Evolutionary conservation across 1,140 invertebrate species (phyloP).

Genomic region (Drosophila tristis): DNA sequence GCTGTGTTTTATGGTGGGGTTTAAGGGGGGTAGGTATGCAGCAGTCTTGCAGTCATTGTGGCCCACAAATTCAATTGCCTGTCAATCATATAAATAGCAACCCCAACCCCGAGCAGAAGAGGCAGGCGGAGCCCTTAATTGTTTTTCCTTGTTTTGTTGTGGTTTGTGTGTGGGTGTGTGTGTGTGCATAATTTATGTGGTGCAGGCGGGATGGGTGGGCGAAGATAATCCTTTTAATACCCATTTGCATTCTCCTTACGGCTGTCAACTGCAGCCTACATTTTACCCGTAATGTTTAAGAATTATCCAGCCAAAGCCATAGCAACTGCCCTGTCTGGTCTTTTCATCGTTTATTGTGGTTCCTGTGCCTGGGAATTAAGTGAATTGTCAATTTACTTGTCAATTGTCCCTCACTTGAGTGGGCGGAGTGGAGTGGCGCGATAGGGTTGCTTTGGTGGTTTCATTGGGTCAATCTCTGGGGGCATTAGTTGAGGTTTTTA

Average conservation of each 20-base stretch:
- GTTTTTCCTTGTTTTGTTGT: slow-evolving; percentile 60
- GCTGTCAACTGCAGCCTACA: background rate
- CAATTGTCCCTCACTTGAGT: slow-evolving; percentile 55
- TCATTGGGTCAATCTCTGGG: slow-evolving; percentile 21
- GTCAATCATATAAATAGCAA: slow-evolving; percentile 57
- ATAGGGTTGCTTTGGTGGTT: slow-evolving; percentile 25
- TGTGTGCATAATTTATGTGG: slow-evolving; percentile 49
- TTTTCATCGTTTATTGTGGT: slow-evolving; percentile 19
- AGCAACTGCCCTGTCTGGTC: background rate
- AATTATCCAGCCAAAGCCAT: too few species aligned
- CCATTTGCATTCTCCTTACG: slow-evolving; percentile 16
- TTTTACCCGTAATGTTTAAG: too few species aligned
- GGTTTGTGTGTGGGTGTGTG: slow-evolving; percentile 17
- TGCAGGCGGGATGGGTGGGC: slow-evolving; percentile 12
- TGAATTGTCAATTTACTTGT: slow-evolving; percentile 75
- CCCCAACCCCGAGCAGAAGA: background rate
- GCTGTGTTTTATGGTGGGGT: slow-evolving; percentile 2
- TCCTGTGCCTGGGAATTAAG: slow-evolving; percentile 60
- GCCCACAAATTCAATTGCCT: slow-evolving; percentile 56
- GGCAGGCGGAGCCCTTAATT: slow-evolving; percentile 31
- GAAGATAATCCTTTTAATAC: slow-evolving; percentile 41
- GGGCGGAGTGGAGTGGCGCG: too few species aligned
- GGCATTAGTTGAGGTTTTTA: slow-evolving; percentile 14
- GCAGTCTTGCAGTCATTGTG: slow-evolving; percentile 23
- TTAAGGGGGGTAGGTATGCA: slow-evolving; percentile 3